Evolutionary conservation across 2,113 vertebrate genomes (phyloP).

Genomic region (Nibea coibor): DNA sequence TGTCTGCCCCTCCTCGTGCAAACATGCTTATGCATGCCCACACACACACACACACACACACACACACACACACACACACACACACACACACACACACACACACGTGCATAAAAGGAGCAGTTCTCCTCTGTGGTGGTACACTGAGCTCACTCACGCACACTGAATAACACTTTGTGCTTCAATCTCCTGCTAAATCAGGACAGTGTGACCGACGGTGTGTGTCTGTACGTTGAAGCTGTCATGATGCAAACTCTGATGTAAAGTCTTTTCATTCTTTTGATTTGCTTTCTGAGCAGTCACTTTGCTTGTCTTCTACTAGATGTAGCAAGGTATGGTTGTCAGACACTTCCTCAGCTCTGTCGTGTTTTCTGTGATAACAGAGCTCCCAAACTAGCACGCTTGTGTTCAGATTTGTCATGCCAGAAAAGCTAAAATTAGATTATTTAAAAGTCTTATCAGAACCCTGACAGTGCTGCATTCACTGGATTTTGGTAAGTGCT

Average conservation of each 20-base stretch:
- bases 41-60: slow-evolving; percentile 26
- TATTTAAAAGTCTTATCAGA: slow-evolving; percentile 50
- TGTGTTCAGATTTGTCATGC: slow-evolving; percentile 25
- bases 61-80: slow-evolving; percentile 27
- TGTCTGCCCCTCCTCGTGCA: slow-evolving; percentile 1
- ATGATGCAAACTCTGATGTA: slow-evolving; percentile 21
- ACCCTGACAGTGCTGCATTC: slow-evolving; percentile 3
- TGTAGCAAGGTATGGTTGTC: slow-evolving; percentile 11
- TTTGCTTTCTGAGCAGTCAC: neutral
- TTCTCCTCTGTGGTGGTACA: slow-evolving; percentile 35
- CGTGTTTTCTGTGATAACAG: slow-evolving; percentile 22
- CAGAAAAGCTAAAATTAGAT: slow-evolving; percentile 46
- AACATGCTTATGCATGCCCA: slow-evolving; percentile 51
- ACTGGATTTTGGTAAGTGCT: slow-evolving; percentile 34
- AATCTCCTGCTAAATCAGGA: slow-evolving; percentile 30
- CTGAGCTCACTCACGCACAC: slow-evolving; percentile 41
- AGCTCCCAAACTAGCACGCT: slow-evolving; percentile 34
- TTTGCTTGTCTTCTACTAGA: neutral
- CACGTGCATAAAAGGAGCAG: slow-evolving; percentile 8
- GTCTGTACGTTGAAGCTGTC: neutral
- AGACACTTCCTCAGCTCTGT: neutral
- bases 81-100: slow-evolving; percentile 24
- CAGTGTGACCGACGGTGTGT: neutral
- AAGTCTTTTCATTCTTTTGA: slow-evolving; percentile 6
- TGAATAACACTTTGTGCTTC: slow-evolving; percentile 40